Evolutionary conservation across 2,113 vertebrate species (phyloP).

Genomic region (Paradisaea rubra): DNA sequence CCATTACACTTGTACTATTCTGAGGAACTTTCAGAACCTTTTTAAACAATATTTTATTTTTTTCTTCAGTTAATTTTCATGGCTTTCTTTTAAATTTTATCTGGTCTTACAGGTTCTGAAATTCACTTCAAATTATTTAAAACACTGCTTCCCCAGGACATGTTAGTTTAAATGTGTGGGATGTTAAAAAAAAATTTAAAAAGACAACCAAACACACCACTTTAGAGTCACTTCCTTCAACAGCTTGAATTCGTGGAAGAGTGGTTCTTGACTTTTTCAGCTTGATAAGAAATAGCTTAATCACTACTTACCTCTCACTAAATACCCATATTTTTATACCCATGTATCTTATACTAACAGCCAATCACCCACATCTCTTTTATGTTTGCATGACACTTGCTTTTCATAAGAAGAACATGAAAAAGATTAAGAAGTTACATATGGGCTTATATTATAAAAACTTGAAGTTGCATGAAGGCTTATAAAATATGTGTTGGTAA

Average conservation of each 20-base stretch:
- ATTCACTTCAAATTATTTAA: neutral
- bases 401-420: neutral
- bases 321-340: neutral
- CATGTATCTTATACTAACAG: neutral
- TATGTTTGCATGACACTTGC: neutral
- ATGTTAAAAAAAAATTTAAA: neutral
- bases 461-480: neutral
- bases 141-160: neutral
- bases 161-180: neutral
- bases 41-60: neutral
- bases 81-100: neutral
- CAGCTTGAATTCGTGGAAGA: neutral
- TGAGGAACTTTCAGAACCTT: neutral
- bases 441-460: neutral
- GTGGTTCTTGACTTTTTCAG: conserved; percentile 26
- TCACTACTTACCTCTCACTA: neutral
- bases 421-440: neutral
- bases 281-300: neutral
- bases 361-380: neutral
- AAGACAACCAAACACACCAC: neutral
- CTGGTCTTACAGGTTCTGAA: neutral
- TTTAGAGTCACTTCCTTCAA: neutral
- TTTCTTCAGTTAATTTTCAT: neutral
- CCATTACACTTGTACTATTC: neutral
- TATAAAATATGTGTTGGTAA: neutral